These are phyloP conservation scores for Halictus quadricinctus DNA, from an alignment of 2,888 invertebrate genomes.

Conservation along the genomic window DNA sequence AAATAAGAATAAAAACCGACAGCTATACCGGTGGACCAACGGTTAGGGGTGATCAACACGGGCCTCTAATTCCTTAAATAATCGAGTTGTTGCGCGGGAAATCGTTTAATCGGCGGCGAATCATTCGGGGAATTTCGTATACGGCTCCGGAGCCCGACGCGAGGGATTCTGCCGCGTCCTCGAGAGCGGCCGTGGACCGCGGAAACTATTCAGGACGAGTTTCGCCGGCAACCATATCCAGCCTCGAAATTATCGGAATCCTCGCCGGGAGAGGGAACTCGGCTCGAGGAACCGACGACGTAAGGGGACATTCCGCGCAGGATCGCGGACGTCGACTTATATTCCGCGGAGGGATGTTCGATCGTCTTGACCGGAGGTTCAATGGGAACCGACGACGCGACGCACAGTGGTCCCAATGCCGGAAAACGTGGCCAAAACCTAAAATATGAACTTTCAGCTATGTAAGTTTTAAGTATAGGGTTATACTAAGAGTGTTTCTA, in stretches of 20 bases:
- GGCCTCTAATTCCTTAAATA: slow-evolving; percentile 33
- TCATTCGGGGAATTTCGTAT: slow-evolving; percentile 46
- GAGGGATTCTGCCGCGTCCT: slow-evolving; percentile 3
- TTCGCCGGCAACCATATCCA: slow-evolving; percentile 43
- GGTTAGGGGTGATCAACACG: background rate
- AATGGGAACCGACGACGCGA: background rate
- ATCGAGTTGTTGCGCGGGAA: slow-evolving; percentile 31
- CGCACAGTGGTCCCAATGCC: too few species aligned
- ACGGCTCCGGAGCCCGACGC: background rate
- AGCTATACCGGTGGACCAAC: background rate
- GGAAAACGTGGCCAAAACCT: too few species aligned
- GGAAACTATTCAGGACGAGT: slow-evolving; percentile 68
- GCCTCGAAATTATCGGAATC: slow-evolving; percentile 65
- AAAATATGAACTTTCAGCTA: too few species aligned
- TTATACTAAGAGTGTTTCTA: too few species aligned
- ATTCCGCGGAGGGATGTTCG: slow-evolving; percentile 12
- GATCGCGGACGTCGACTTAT: slow-evolving; percentile 12
- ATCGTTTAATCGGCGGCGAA: slow-evolving; percentile 34
- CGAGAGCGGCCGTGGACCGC: slow-evolving; percentile 34
- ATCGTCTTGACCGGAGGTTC: background rate
- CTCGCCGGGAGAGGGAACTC: slow-evolving; percentile 32
- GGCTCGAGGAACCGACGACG: slow-evolving; percentile 23
- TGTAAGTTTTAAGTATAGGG: too few species aligned
- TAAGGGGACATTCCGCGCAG: slow-evolving; percentile 31
- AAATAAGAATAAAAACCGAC: too few species aligned